Evolutionary conservation across 2,797 vertebrate species (phyloP).

Genomic region (Sarcophilus harrisii): DNA sequence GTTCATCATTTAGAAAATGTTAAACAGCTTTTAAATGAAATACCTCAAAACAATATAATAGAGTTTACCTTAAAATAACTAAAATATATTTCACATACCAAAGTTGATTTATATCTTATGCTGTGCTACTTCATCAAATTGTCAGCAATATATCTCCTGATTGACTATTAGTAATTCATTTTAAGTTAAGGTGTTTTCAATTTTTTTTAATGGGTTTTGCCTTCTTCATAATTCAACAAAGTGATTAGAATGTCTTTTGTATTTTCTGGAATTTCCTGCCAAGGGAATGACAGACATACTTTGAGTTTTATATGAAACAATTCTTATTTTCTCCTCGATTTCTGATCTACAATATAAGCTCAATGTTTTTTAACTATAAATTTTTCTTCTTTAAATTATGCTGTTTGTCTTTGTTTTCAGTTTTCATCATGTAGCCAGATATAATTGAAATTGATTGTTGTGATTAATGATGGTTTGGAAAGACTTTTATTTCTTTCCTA

Average conservation of each 20-base stretch:
- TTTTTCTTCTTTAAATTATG: slow-evolving; percentile 32
- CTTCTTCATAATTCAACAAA: slow-evolving; percentile 40
- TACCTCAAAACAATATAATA: background rate
- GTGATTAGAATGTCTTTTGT: slow-evolving; percentile 27
- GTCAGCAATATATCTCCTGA: background rate
- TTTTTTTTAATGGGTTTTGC: background rate
- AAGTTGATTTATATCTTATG: slow-evolving; percentile 10
- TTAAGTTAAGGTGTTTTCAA: slow-evolving; percentile 33
- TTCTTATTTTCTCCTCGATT: slow-evolving; percentile 19
- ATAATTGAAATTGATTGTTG: slow-evolving; percentile 49
- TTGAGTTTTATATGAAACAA: slow-evolving; percentile 44
- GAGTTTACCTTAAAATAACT: background rate
- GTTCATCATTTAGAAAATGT: background rate
- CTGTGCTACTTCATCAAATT: slow-evolving; percentile 3
- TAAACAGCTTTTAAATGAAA: background rate
- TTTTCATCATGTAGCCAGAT: slow-evolving; percentile 36
- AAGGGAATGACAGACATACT: slow-evolving; percentile 34
- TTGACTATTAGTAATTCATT: slow-evolving; percentile 34
- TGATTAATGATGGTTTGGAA: slow-evolving; percentile 34
- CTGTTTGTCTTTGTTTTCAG: slow-evolving; percentile 37
- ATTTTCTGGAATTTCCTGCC: slow-evolving; percentile 46
- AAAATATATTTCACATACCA: background rate
- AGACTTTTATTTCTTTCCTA: slow-evolving; percentile 15
- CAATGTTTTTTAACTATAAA: slow-evolving; percentile 14
- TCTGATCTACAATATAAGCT: slow-evolving; percentile 22